These are phyloP conservation scores for Lacerta agilis DNA, from an alignment of 2,797 vertebrate species.

Conservation along the genomic window DNA sequence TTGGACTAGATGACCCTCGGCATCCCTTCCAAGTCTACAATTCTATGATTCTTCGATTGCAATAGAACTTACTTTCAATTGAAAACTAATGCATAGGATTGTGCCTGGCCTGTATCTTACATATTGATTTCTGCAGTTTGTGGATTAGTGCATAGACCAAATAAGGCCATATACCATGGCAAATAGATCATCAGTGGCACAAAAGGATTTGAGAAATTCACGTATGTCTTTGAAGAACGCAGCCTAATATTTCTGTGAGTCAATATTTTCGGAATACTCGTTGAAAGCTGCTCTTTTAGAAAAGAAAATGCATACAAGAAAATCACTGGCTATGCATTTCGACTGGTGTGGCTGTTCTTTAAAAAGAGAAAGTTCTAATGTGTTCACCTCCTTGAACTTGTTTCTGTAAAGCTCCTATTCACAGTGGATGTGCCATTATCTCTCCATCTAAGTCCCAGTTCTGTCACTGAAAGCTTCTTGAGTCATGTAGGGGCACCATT, in stretches of 20 bases:
- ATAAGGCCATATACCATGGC: not conserved
- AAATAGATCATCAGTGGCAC: not conserved
- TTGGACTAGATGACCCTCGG: too few species aligned
- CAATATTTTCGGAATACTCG: not conserved
- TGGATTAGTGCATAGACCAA: not conserved
- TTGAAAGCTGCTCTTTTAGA: not conserved
- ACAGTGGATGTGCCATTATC: slow-evolving; percentile 9
- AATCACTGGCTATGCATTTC: not conserved
- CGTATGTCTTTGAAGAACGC: not conserved
- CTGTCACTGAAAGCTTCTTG: slow-evolving; percentile 12
- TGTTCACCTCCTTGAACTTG: slow-evolving; percentile 9
- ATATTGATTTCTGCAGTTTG: not conserved
- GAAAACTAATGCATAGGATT: not conserved
- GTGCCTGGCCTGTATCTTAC: not conserved
- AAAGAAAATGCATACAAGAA: not conserved
- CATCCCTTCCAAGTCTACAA: too few species aligned
- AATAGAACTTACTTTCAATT: too few species aligned
- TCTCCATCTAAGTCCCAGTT: slow-evolving; percentile 1
- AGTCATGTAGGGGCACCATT: not conserved
- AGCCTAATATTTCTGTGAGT: not conserved
- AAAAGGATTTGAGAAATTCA: not conserved
- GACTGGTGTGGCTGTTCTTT: not conserved
- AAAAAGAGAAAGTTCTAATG: not conserved
- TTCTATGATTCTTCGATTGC: too few species aligned
- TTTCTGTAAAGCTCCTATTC: slow-evolving; percentile 13